A percentile compares a stretch with the other conserved stretches of the same genome.
Evolutionary conservation across 2,888 invertebrate genomes (phyloP).

Genomic region (Nesidiocoris tenuis): DNA sequence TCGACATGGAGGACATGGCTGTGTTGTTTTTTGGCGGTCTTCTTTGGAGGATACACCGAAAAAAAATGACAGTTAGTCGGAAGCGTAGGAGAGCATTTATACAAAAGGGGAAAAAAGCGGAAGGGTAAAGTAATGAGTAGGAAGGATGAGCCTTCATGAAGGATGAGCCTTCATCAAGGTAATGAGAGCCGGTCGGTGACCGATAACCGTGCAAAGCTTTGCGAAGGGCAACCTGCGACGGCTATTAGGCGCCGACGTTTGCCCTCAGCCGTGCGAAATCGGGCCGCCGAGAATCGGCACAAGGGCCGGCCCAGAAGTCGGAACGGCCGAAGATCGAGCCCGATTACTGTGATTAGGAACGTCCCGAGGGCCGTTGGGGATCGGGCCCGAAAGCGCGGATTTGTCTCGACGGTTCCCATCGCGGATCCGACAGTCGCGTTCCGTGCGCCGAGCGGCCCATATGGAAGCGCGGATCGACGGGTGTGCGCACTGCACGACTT

Average conservation of each 20-base stretch:
- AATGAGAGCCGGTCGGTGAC: conserved; percentile 27
- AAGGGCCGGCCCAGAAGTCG: conserved; percentile 11
- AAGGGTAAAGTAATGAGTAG: conserved; percentile 13
- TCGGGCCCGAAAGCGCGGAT: too few relatives aligned
- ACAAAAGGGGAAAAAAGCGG: conserved; percentile 19
- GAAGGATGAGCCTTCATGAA: conserved; percentile 32
- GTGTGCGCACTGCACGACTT: too few relatives aligned
- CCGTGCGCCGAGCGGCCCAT: too few relatives aligned
- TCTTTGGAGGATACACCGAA: conserved; percentile 9
- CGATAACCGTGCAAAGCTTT: conserved; percentile 18
- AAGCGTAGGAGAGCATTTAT: conserved; percentile 18
- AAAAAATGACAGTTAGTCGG: conserved; percentile 9
- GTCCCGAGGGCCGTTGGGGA: background rate
- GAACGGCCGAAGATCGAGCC: background rate
- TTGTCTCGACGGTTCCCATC: too few relatives aligned
- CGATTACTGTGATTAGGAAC: conserved; percentile 34
- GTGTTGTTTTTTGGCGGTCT: background rate
- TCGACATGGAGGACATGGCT: conserved; percentile 28
- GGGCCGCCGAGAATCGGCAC: conserved; percentile 23
- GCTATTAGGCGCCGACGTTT: too few relatives aligned
- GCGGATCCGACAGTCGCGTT: too few relatives aligned
- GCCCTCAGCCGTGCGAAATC: background rate
- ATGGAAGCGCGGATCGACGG: too few relatives aligned
- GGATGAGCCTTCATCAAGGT: background rate
- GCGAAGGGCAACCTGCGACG: too few relatives aligned